Evolutionary conservation across 1,140 invertebrate species (phyloP).

Genomic region (Drosophila lini): DNA sequence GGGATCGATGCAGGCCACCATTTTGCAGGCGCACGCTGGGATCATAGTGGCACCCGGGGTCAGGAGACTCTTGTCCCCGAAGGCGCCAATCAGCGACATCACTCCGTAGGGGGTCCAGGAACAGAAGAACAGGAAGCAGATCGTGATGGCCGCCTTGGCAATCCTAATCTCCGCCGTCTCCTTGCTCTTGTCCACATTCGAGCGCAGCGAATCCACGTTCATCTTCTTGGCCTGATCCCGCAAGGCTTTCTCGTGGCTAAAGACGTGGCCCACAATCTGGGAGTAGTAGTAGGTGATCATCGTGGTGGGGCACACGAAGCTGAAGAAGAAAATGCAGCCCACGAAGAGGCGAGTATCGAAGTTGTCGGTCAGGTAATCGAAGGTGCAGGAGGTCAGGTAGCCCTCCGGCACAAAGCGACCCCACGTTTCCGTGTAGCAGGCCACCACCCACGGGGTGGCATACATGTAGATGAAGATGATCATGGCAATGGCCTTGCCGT

Average conservation of each 20-base stretch:
- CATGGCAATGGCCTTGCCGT: slow-evolving; percentile 90
- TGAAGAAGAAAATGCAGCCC: slow-evolving; percentile 90
- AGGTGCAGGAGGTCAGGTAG: slow-evolving; percentile 92
- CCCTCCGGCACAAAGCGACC: slow-evolving; percentile 94
- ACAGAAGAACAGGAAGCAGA: slow-evolving; percentile 92
- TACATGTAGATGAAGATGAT: slow-evolving; percentile 91
- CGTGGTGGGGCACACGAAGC: slow-evolving; percentile 91
- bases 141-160: slow-evolving; percentile 93
- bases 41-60: slow-evolving; percentile 95
- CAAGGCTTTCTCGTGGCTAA: slow-evolving; percentile 93
- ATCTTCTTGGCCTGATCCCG: slow-evolving; percentile 94
- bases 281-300: slow-evolving; percentile 94
- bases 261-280: slow-evolving; percentile 93
- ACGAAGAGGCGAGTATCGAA: slow-evolving; percentile 91
- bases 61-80: slow-evolving; percentile 90
- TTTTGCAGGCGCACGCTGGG: slow-evolving; percentile 92
- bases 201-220: slow-evolving; percentile 94
- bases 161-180: slow-evolving; percentile 93
- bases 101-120: slow-evolving; percentile 93
- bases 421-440: slow-evolving; percentile 92
- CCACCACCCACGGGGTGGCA: slow-evolving; percentile 90
- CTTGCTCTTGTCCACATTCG: slow-evolving; percentile 88
- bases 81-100: slow-evolving; percentile 92
- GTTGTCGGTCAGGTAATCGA: slow-evolving; percentile 92
- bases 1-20: slow-evolving; percentile 93